These are phyloP conservation scores for Tragelaphus strepsiceros DNA, from an alignment of 2,113 vertebrate species.

Conservation along the genomic window DNA sequence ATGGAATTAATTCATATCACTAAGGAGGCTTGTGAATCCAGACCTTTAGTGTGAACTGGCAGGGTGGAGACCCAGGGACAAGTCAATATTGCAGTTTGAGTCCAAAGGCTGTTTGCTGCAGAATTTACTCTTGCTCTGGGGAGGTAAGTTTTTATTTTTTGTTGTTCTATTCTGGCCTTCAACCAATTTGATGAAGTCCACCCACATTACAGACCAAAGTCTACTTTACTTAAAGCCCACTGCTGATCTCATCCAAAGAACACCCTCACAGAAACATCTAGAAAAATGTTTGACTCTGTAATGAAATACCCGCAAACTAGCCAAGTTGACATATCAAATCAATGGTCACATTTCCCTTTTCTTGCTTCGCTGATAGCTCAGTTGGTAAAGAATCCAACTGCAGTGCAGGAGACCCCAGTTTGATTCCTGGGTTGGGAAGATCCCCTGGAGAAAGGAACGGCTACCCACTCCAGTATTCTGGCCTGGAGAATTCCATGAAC, in stretches of 20 bases:
- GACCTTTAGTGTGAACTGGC: neutral
- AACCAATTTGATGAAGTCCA: neutral
- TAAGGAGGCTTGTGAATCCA: neutral
- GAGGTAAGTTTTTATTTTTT: neutral
- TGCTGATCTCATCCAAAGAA: neutral
- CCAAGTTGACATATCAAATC: neutral
- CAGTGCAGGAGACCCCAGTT: neutral
- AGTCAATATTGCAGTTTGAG: neutral
- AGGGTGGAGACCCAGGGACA: neutral
- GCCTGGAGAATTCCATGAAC: neutral
- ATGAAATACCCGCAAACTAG: fast-evolving
- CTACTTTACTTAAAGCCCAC: neutral
- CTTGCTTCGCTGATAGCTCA: neutral
- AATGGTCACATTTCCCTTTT: neutral
- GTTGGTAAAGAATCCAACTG: neutral
- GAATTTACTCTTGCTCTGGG: neutral
- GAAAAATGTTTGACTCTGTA: neutral
- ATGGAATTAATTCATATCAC: neutral
- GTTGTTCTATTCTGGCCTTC: neutral
- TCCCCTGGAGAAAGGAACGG: neutral
- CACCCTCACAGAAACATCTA: neutral
- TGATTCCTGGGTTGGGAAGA: neutral
- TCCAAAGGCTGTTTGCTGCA: neutral
- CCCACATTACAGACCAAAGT: neutral
- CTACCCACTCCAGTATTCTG: neutral